Evolutionary conservation across 1,140 invertebrate genomes (phyloP), one percentile per base, ranked within the genome.

Genomic region (Archivesica marissinica): DNA sequence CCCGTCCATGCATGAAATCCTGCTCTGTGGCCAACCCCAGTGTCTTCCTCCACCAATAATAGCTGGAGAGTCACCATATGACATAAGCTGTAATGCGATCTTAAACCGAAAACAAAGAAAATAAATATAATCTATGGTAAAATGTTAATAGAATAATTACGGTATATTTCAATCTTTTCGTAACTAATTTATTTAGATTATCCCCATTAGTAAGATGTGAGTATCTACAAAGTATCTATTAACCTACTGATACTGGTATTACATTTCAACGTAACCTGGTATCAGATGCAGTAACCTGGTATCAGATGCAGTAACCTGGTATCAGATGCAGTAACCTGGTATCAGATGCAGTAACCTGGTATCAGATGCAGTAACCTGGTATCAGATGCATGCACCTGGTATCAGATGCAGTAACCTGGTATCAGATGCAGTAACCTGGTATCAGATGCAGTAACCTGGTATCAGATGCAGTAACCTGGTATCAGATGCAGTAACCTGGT

Each of bases 161-260:
- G n/a, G n/a, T n/a, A n/a, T n/a, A n/a, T n/a, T n/a, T n/a, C n/a
- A n/a, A n/a, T n/a, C n/a, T n/a, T n/a, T n/a, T n/a, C n/a, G n/a
- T n/a, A n/a, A n/a, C n/a, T 70, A 70, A 70, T 70, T 70, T 70
- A 70, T 70, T 44, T 47, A 70, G 66, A 44, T 70, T 44, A 44
- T 47, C 41, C 66, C n/a, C 66, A 44, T 11, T 7, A 38, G 17
- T 44, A 28, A 23, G 66, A 70, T 70, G 41, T 70, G 38, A 35
- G 23, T 70, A n/a, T 47, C 7, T 50, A 44, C 66, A 25, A 70
- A 70, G 66, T 70, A 70, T n/a, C 33, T 54, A 75, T 75, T 75
- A 54, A 25, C 25, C 2, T 44, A 54, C 17, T 20, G 47, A 52
- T 75, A 56, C 25, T 52, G 13, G 72, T 56, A 30, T 75, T 50